Conservation (phyloP, 1,140 invertebrate genomes). For the Eumeta japonica region DNA sequence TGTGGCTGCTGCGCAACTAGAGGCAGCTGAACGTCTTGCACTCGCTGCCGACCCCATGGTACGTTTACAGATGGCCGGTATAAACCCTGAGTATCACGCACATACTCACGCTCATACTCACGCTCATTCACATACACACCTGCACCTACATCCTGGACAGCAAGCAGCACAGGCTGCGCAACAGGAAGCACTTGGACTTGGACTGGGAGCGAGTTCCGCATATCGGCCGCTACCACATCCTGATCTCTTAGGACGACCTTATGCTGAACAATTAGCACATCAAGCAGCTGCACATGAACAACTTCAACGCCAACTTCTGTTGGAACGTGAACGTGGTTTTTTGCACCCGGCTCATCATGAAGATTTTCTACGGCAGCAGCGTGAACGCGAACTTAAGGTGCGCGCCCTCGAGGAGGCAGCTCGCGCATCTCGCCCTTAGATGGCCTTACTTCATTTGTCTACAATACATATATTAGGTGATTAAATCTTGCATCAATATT, state of each 20-base stretch:
- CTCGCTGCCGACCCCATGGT: slow-evolving; percentile 59
- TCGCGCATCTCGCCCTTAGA: slow-evolving; percentile 69
- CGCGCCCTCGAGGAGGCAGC: slow-evolving; percentile 82
- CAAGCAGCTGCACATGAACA: slow-evolving; percentile 82
- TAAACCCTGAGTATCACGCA: slow-evolving; percentile 77
- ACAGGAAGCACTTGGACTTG: slow-evolving; percentile 58
- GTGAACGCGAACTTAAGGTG: slow-evolving; percentile 81
- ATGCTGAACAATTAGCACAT: slow-evolving; percentile 80
- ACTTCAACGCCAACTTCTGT: slow-evolving; percentile 78
- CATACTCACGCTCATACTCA: slow-evolving; percentile 80
- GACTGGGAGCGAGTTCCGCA: slow-evolving; percentile 15
- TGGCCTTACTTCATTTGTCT: slow-evolving; percentile 4
- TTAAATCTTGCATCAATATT: background rate
- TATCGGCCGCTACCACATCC: slow-evolving; percentile 66
- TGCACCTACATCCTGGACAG: slow-evolving; percentile 83
- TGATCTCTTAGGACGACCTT: slow-evolving; percentile 75
- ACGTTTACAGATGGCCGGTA: slow-evolving; percentile 83
- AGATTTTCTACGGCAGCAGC: slow-evolving; percentile 76
- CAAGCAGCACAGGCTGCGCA: slow-evolving; percentile 71
- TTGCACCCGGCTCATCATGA: slow-evolving; percentile 73
- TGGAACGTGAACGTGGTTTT: slow-evolving; percentile 72
- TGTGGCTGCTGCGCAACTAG: slow-evolving; percentile 59
- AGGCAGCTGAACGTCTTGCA: slow-evolving; percentile 52
- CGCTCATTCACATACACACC: slow-evolving; percentile 86
- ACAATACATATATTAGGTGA: background rate